Base-by-base conservation (phyloP, 2,888 invertebrate genomes). In the Yponomeuta evonymella region DNA sequence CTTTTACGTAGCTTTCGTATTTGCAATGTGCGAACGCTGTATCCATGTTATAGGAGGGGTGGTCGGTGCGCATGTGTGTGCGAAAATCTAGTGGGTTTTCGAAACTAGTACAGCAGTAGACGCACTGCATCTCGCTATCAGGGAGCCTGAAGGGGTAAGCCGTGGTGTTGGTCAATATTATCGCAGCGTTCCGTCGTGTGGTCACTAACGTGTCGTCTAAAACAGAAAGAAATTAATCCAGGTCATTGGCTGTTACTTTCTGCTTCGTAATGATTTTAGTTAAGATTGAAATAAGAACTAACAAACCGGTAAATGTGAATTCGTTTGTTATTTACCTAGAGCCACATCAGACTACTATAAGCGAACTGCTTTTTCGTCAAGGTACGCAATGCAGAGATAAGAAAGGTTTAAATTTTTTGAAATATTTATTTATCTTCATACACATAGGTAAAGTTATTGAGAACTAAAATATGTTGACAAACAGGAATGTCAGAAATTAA, bases 131-230 rank as follows among this genome's bases (percentile, higher is more conserved):
- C 5, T 72, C 72, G 70, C 73, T 73, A 62, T 76, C 77, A 8
- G 81, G 81, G 63, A 82, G 76, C 72, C 80, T 75, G 77, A 84
- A 83, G 71, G 83, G 84, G 76, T 80, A 82, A 70, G 80, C 82
- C 70, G 83, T 82, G 63, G 80, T 74, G 74, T 78, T 74, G 75
- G 77, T 74, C 73, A 83, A 75, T 74, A 84, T 74, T 63, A 79
- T 72, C 74, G 76, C 76, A 70, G 81, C 81, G 76, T 83, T 83
- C 73, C 74, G 74, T 73, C 79, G 78, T 70, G 70, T 71, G 51
- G 51, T 30, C 33, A 36, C 36, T 36, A 66, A 74, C 75, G 76
- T 75, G 72, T 75, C 73, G 76, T 80, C 83, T 83, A 83, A 76
- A 82, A 83, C 81, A 82, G 48, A 83, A 81, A 82, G 76, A 80